Percentiles rank a stretch among this genome's conserved stretches.
phyloP scores from a whole-genome alignment of 2,888 invertebrate genomes.

The Nebria brevicollis region DNA sequence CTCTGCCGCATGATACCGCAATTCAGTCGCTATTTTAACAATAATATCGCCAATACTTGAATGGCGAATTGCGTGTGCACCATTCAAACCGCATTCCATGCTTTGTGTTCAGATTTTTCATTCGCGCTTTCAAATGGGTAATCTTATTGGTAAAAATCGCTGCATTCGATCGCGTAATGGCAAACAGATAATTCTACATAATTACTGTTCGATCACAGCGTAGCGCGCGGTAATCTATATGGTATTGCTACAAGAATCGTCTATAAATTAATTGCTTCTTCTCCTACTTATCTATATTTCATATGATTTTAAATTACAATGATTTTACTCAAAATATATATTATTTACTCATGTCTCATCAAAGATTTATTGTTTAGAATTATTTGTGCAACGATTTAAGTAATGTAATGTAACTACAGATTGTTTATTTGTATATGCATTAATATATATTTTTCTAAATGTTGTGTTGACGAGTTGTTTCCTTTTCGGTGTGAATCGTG shows the following conservation, averaged over 20 bases:
- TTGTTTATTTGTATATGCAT: constrained; percentile 14
- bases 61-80: too few relatives aligned
- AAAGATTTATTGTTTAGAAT: too few relatives aligned
- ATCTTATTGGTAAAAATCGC: background rate
- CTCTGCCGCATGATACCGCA: too few relatives aligned
- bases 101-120: background rate
- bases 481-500: background rate
- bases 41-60: too few relatives aligned
- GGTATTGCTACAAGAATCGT: constrained; percentile 27
- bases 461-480: constrained; percentile 8
- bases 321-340: too few relatives aligned
- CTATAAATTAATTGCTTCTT: too few relatives aligned
- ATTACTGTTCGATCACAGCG: constrained; percentile 11
- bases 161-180: constrained; percentile 27
- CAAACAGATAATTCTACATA: constrained; percentile 42
- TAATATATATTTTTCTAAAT: background rate
- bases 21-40: too few relatives aligned
- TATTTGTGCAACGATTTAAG: too few relatives aligned
- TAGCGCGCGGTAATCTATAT: constrained; percentile 19
- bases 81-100: background rate
- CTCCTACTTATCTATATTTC: too few relatives aligned
- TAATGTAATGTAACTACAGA: too few relatives aligned
- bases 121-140: background rate
- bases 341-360: too few relatives aligned
- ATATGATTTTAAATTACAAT: too few relatives aligned